These are phyloP conservation scores for Cosmorhoe ocellata DNA, from an alignment of 2,888 invertebrate genomes.

Conservation along the genomic window DNA sequence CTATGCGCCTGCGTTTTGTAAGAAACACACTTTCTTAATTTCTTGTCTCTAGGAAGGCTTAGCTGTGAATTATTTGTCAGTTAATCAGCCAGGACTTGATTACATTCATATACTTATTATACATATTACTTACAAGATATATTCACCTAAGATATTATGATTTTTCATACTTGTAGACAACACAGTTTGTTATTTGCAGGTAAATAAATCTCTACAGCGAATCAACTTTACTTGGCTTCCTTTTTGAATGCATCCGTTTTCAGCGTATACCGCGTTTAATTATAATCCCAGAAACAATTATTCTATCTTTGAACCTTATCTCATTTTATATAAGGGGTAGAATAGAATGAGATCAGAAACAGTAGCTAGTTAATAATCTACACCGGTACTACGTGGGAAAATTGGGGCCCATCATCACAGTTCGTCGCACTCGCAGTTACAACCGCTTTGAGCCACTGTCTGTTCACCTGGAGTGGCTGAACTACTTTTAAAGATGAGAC, in stretches of 20 bases:
- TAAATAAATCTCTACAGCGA: too few relatives aligned
- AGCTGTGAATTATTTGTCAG: too few relatives aligned
- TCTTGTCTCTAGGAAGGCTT: too few relatives aligned
- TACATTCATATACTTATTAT: too few relatives aligned
- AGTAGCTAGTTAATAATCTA: conserved; percentile 7
- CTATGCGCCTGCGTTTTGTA: too few relatives aligned
- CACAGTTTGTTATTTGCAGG: too few relatives aligned
- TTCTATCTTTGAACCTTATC: background rate
- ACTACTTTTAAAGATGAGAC: conserved; percentile 5
- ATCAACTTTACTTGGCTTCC: conserved; percentile 23
- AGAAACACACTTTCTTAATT: too few relatives aligned
- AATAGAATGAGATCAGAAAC: background rate
- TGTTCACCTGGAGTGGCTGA: conserved; percentile 12
- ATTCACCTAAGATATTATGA: too few relatives aligned
- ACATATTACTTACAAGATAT: too few relatives aligned
- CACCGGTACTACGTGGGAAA: conserved; percentile 4
- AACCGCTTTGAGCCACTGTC: conserved; percentile 17
- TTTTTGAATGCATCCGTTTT: background rate
- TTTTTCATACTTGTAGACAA: too few relatives aligned
- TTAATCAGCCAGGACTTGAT: too few relatives aligned
- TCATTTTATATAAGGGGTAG: background rate
- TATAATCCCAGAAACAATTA: background rate
- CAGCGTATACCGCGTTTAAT: background rate
- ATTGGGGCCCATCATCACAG: conserved; percentile 25
- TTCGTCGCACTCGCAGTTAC: conserved; percentile 21